Conservation (phyloP, 2,888 invertebrate genomes). For the Cacoxenus indagator region DNA sequence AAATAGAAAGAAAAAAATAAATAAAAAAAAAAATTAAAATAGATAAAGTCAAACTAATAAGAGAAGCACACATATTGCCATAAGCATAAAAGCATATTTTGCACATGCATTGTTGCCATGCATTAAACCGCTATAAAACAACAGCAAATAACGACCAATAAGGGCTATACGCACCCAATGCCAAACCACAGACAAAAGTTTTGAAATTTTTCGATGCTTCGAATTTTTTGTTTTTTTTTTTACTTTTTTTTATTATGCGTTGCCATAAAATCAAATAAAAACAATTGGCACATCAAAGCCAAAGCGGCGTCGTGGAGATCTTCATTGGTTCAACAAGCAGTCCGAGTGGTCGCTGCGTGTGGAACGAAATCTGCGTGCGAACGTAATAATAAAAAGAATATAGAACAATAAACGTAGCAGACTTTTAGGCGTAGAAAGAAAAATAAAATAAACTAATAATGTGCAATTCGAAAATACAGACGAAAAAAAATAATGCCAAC, state of each 20-base stretch:
- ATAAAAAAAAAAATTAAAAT: background rate
- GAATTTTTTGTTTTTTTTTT: too few species aligned
- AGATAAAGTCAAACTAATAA: constrained; percentile 9
- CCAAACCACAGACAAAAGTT: constrained; percentile 37
- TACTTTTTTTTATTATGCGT: too few species aligned
- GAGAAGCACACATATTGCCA: too few species aligned
- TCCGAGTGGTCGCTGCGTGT: constrained; percentile 32
- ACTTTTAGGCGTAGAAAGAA: constrained; percentile 7
- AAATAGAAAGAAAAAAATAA: background rate
- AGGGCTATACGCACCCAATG: constrained; percentile 32
- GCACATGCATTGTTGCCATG: background rate
- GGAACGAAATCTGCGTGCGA: constrained; percentile 8
- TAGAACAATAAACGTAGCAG: constrained; percentile 36
- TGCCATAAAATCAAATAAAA: constrained; percentile 66
- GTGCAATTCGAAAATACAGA: constrained; percentile 30
- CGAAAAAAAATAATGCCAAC: too few species aligned
- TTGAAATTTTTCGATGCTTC: constrained; percentile 59
- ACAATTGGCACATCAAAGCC: constrained; percentile 62
- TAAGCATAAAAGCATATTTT: background rate
- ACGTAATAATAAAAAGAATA: constrained; percentile 20
- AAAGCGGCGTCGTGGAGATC: constrained; percentile 42
- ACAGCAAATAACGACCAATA: constrained; percentile 10
- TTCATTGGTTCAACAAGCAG: constrained; percentile 41
- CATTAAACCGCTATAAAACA: background rate
- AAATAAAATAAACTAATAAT: constrained; percentile 24